Evolutionary conservation across 2,888 invertebrate species (phyloP), one percentile per base, ranked within the genome.

Genomic region (Drosophila sordidapex): DNA sequence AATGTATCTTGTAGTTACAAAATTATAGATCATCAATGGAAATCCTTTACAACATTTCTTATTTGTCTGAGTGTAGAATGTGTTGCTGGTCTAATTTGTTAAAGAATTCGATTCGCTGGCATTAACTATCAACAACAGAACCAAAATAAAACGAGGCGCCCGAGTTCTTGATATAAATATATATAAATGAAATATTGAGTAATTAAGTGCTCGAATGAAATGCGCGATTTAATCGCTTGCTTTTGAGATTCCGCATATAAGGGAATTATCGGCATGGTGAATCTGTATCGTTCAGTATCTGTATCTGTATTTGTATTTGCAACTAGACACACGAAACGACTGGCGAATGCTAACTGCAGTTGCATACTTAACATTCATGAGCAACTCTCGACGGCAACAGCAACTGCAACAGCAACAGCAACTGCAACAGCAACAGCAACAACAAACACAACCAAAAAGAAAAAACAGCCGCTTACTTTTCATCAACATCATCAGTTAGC

Each of bases 391-490:
- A 36, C 27, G 8, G 27, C 49, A 36, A 15, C 7, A 2, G 15
- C 35, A 46, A 43, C 43, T 21, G n/a, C 43, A 43, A 43, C 40
- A 2, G 27, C 27, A 27, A 27, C 27, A n/a, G 18, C 48, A 25
- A 43, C 13, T 18, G 15, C 35, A 46, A 46, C 43, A 46, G 21
- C 46, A 46, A 52, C 76, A 69, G 7, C 15, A 29, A 63, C 75
- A 69, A 49, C 54, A 27, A 29, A 56, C 38, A 56, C 5, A 46
- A 4, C 0, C 7, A 7, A 43, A 13, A 43, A 6, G 6, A 43
- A 60, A 51, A 38, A 40, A 29, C 31, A 13, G 25, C 52, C 82
- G 59, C 65, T 79, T 70, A 75, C 80, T 85, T 85, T 81, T 81
- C 56, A 70, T 76, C 75, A 79, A 61, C 59, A 68, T 57, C 43